Evolutionary conservation across 1,140 invertebrate genomes (phyloP).

Genomic region (Zophobas atratus): DNA sequence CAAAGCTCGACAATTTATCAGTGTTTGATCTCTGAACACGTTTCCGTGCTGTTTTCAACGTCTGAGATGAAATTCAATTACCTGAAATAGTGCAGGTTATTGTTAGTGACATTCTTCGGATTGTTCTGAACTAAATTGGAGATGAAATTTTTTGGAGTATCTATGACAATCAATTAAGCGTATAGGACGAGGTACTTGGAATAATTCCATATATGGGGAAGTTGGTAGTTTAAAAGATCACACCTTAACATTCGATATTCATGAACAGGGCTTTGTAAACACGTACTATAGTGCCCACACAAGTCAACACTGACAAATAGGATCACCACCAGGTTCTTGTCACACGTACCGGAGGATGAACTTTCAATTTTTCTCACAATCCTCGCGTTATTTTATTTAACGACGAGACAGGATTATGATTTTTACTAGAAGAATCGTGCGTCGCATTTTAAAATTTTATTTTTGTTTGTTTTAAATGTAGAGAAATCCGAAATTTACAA

Average conservation of each 20-base stretch:
- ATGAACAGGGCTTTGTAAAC: constrained; percentile 50
- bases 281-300: constrained; percentile 50
- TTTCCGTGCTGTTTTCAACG: constrained; percentile 15
- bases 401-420: not conserved
- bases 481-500: too few species aligned
- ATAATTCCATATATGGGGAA: constrained; percentile 48
- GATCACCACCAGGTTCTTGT: constrained; percentile 49
- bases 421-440: not conserved
- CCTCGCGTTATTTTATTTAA: not conserved
- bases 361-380: constrained; percentile 28
- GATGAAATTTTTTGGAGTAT: not conserved
- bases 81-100: constrained; percentile 8
- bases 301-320: constrained; percentile 51
- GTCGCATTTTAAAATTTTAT: too few species aligned
- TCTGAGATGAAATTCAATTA: constrained; percentile 9
- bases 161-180: constrained; percentile 43
- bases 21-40: constrained; percentile 11
- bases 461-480: too few species aligned
- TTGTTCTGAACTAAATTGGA: not conserved
- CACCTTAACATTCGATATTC: constrained; percentile 52
- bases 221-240: constrained; percentile 48
- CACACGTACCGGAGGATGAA: constrained; percentile 34
- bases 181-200: constrained; percentile 30
- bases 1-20: constrained; percentile 18
- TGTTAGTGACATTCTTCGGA: constrained; percentile 16